Evolutionary conservation across 2,797 vertebrate genomes (phyloP).

Genomic region (Pelobates cultripes): DNA sequence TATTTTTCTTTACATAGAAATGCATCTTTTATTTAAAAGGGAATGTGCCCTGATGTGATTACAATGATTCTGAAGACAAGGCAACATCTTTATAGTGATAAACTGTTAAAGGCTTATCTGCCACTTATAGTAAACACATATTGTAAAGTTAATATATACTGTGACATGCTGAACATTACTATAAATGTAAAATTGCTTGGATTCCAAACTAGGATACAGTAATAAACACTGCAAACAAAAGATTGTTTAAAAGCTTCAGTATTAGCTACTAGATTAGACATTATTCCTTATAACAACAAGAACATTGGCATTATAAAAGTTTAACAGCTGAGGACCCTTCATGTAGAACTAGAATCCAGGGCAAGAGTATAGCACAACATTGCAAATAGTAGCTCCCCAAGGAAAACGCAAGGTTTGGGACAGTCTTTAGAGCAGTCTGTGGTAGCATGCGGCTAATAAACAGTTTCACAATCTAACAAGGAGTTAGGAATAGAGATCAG

Average conservation of each 20-base stretch:
- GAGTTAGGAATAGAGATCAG: too few relatives aligned
- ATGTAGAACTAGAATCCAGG: too few relatives aligned
- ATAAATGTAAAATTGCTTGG: conserved; percentile 41
- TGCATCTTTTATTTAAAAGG: conserved; percentile 54
- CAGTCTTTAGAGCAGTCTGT: too few relatives aligned
- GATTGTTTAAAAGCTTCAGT: conserved; percentile 15
- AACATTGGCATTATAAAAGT: neutral
- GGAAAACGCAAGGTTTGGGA: too few relatives aligned
- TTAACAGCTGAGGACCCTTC: too few relatives aligned
- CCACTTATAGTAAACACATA: conserved; percentile 52
- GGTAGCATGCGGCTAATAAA: too few relatives aligned
- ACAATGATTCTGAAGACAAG: conserved; percentile 42
- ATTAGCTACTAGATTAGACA: conserved; percentile 10
- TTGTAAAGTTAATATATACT: conserved; percentile 51
- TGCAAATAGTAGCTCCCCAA: too few relatives aligned
- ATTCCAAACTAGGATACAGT: conserved; percentile 38
- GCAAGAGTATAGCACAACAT: too few relatives aligned
- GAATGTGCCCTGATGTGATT: conserved; percentile 51
- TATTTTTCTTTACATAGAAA: conserved; percentile 53
- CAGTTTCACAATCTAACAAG: too few relatives aligned
- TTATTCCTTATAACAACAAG: conserved; percentile 11
- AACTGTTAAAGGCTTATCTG: conserved; percentile 44
- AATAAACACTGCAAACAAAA: conserved; percentile 33
- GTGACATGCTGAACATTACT: conserved; percentile 44
- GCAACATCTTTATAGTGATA: conserved; percentile 38